Evolutionary conservation across 2,113 vertebrate species (phyloP), one percentile per base, ranked within the genome.

Genomic region (Numenius arquata): DNA sequence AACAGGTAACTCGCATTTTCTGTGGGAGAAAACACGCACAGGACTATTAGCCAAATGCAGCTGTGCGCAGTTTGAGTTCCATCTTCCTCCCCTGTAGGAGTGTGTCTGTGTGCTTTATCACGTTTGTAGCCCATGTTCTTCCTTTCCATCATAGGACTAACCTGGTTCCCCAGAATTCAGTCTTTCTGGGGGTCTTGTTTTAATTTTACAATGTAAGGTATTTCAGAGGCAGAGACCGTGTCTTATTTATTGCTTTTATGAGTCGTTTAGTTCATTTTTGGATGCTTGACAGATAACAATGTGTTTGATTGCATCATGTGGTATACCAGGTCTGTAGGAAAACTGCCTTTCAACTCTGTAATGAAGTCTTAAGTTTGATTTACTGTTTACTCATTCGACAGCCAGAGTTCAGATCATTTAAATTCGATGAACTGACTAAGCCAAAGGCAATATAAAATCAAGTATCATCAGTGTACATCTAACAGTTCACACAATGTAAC

Each of bases 381-480:
- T 96, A 96, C 66, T 96, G 77, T 96, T 96, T 96, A 89, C 47
- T 92, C 66, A 58, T 85, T 95, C 8, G 9, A 82, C 92, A 92
- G 91, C 95, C 94, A 95, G 87, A 95, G 92, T 93, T 95, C 95
- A 96, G 87, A 59, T 92, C 45, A 94, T 91, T 92, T 85, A 73
- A 94, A 94, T 89, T 94, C 94, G 95, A 20, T 85, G 91, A 91
- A 91, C 70, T 90, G 85, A 53, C 71, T 95, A 89, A 96, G 97
- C 97, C 97, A 97, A 97, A 97, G 95, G 93, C 97, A 97, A 98
- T 92, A 97, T 82, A 92, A 98, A 95, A 92, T 66, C 94, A 78
- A 91, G 68, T 92, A 81, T 88, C 93, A 93, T 91, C 96, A 62
- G 81, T 76, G 81, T 67, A 41, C 72, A 81, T 95, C 97, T 97